Conservation (phyloP, 2,888 invertebrate genomes). For the Hanleya hanleyi region DNA sequence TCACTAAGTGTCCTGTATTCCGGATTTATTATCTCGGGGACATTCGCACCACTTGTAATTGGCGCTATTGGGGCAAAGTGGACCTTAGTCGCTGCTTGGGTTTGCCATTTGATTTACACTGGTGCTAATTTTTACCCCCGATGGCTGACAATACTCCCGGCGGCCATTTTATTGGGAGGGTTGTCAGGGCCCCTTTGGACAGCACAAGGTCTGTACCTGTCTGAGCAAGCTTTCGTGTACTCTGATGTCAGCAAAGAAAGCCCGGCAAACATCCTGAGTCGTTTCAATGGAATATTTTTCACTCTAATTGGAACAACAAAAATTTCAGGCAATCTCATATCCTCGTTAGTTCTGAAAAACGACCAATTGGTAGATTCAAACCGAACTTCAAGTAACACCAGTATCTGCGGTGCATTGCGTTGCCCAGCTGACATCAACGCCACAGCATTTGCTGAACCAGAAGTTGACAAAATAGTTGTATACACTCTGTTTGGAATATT, state of each 20-base stretch:
- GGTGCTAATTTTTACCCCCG: slow-evolving; percentile 63
- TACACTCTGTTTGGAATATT: slow-evolving; percentile 60
- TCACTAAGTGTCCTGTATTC: slow-evolving; percentile 63
- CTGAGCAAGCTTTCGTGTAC: slow-evolving; percentile 57
- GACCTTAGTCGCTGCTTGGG: slow-evolving; percentile 54
- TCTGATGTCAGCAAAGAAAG: slow-evolving; percentile 46
- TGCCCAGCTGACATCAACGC: slow-evolving; percentile 44
- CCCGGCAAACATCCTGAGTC: slow-evolving; percentile 53
- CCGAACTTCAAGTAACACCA: neutral
- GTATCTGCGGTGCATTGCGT: slow-evolving; percentile 50
- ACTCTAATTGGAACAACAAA: slow-evolving; percentile 61
- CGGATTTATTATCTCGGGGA: slow-evolving; percentile 61
- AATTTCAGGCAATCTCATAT: slow-evolving; percentile 64
- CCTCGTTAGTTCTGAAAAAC: slow-evolving; percentile 56
- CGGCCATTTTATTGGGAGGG: slow-evolving; percentile 60
- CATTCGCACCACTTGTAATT: slow-evolving; percentile 61
- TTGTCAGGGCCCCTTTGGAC: slow-evolving; percentile 66
- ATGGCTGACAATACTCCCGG: slow-evolving; percentile 55
- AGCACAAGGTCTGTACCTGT: slow-evolving; percentile 63
- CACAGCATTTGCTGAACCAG: slow-evolving; percentile 43
- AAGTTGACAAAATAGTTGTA: slow-evolving; percentile 44
- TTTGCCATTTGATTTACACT: slow-evolving; percentile 58
- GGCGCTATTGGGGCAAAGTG: slow-evolving; percentile 57
- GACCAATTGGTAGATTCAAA: neutral
- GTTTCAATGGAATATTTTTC: slow-evolving; percentile 66